A percentile compares a stretch with the other conserved stretches of the same genome.
Conservation (phyloP, 2,113 vertebrate species). For the Dipodomys ordii region DNA sequence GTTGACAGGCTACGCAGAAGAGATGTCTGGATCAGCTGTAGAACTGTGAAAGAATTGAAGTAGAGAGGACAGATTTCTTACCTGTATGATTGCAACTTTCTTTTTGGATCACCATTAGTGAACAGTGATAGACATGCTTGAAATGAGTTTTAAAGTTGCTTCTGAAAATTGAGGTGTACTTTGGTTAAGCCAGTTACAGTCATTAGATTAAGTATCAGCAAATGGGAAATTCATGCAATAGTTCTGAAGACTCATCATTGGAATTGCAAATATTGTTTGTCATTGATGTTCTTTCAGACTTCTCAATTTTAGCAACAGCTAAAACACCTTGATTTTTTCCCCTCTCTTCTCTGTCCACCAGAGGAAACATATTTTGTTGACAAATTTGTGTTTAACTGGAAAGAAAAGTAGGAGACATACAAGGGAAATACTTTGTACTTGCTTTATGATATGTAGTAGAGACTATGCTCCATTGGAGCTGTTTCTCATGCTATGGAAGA, state of each 20-base stretch:
- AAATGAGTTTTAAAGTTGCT: not conserved
- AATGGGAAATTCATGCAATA: not conserved
- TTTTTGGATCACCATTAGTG: not conserved
- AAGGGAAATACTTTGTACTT: not conserved
- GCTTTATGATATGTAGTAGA: no score
- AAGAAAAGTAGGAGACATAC: conserved; percentile 27
- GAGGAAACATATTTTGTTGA: not conserved
- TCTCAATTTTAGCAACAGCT: not conserved
- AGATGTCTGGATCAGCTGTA: not conserved
- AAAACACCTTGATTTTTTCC: not conserved
- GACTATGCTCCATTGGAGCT: no score
- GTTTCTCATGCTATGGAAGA: no score
- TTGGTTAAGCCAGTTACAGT: not conserved
- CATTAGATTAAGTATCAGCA: not conserved
- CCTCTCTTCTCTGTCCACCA: not conserved
- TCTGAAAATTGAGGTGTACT: not conserved
- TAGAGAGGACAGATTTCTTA: not conserved
- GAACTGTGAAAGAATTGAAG: not conserved
- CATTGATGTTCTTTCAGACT: not conserved
- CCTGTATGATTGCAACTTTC: not conserved
- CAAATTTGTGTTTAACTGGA: not conserved
- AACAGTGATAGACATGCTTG: not conserved
- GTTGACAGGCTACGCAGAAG: not conserved
- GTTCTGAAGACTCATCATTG: not conserved
- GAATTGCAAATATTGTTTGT: not conserved